Evolutionary conservation across 2,797 vertebrate species (phyloP).

Genomic region (Naso thynnoides): DNA sequence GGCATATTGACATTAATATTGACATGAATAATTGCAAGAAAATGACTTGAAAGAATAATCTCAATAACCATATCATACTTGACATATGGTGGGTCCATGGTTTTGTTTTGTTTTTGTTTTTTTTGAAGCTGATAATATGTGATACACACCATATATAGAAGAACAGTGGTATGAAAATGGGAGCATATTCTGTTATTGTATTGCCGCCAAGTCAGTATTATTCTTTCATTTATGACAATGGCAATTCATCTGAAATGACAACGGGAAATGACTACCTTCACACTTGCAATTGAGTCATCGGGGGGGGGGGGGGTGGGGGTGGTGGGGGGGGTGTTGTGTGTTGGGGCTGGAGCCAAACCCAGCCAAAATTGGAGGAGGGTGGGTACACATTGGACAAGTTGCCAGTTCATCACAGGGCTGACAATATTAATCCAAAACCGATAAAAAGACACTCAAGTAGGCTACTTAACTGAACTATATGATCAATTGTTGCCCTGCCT

Average conservation of each 20-base stretch:
- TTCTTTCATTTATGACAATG: not conserved
- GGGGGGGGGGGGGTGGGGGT: no score
- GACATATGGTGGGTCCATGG: slow-evolving; percentile 28
- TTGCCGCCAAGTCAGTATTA: slow-evolving; percentile 33
- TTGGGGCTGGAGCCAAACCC: no score
- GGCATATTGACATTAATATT: slow-evolving; percentile 74
- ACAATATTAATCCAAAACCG: no score
- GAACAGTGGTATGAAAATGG: no score
- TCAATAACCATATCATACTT: slow-evolving; percentile 43
- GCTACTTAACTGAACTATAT: no score
- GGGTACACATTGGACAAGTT: no score
- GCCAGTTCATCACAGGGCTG: no score
- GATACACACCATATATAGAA: not conserved
- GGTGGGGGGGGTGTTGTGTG: no score
- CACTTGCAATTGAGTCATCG: not conserved
- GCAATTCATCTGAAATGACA: not conserved
- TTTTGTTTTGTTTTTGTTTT: not conserved
- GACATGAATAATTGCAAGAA: slow-evolving; percentile 45
- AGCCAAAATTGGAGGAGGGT: no score
- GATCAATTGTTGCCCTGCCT: no score
- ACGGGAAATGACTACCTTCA: slow-evolving; percentile 17
- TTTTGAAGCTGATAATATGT: not conserved
- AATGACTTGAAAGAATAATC: slow-evolving; percentile 50
- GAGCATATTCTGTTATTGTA: slow-evolving; percentile 1
- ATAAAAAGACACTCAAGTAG: no score